phyloP scores from a whole-genome alignment of 2,797 vertebrate genomes.

The Microctenopoma steveboyesi region DNA sequence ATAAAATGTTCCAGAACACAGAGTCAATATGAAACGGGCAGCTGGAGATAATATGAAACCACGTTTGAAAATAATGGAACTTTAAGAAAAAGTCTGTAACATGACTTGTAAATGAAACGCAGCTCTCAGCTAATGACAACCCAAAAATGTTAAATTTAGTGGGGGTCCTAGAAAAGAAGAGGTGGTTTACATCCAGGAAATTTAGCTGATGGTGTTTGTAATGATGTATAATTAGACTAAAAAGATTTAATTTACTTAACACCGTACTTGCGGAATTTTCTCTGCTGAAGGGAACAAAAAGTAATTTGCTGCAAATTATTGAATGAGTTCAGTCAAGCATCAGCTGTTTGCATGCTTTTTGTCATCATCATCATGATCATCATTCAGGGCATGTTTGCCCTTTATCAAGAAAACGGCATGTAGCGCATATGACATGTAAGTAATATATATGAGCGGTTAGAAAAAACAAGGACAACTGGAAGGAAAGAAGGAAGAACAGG shows the following conservation, averaged over 20 bases:
- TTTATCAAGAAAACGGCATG: too few relatives aligned
- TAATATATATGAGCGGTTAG: not conserved
- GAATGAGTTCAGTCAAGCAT: slow-evolving; percentile 10
- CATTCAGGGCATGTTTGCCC: not conserved
- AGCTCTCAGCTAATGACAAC: not conserved
- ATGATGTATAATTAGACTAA: slow-evolving; percentile 16
- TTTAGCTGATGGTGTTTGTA: slow-evolving; percentile 9
- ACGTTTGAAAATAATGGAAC: not conserved
- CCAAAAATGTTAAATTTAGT: not conserved
- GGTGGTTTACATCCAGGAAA: slow-evolving; percentile 32
- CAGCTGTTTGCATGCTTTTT: not conserved
- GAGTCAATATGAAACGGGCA: not conserved
- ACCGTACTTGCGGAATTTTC: not conserved
- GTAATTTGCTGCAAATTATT: slow-evolving; percentile 5
- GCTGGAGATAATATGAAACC: not conserved
- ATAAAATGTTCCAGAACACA: not conserved
- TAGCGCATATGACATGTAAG: not conserved
- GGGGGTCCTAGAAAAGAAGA: slow-evolving; percentile 7
- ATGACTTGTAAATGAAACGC: not conserved
- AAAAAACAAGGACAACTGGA: not conserved
- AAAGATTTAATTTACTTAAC: slow-evolving; percentile 11
- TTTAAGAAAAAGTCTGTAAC: not conserved
- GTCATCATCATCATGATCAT: slow-evolving; percentile 2
- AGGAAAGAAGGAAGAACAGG: not conserved
- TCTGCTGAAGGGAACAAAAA: slow-evolving; percentile 17